Evolutionary conservation across 2,797 vertebrate species (phyloP), one percentile per base, ranked within the genome.

Genomic region (Podargus strigoides): DNA sequence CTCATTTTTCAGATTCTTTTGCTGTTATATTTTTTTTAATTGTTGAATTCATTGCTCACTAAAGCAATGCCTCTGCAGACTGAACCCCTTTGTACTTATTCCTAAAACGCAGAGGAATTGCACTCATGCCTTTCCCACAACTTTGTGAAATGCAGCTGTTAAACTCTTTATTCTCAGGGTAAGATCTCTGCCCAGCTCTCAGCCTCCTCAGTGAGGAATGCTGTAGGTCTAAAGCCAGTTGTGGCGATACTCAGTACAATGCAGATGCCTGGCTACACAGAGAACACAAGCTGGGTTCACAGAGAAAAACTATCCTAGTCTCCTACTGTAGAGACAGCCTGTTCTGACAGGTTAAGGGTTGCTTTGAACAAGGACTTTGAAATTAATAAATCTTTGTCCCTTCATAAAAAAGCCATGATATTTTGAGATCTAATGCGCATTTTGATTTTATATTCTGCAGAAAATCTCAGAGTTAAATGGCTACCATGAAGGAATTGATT

Each of bases 161-260:
- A 46, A 76, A 12, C 27, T 76, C 60, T 14, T 76, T 77, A 53
- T 91, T 82, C 74, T 46, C 36, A 13, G 85, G 20, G 23, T 24
- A 18, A 46, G 77, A 68, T 36, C 37, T 86, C 32, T 84, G 11
- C 18, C 24, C 50, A 42, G 84, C 32, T 85, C 50, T 36, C 21
- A 6, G 44, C 44, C 30, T 52, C 34, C 20, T 8, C 10, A 22
- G 62, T 0, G 1, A 74, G 64, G 44, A 88, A 85, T 20, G 5
- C n/a, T 58, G 20, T 7, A 20, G 42, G 42, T 64, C 75, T 64
- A 9, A 70, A 73, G 87, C 36, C 32, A 46, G 49, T 18, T 58
- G 26, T n/a, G 49, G 30, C 3, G 1, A 23, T 3, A 16, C 14
- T 49, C 56, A 3, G 1, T 47, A 24, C 0, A 0, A 63, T 8